Base-by-base conservation (phyloP, 2,888 invertebrate genomes). In the Troglohyphantes excavatus region DNA sequence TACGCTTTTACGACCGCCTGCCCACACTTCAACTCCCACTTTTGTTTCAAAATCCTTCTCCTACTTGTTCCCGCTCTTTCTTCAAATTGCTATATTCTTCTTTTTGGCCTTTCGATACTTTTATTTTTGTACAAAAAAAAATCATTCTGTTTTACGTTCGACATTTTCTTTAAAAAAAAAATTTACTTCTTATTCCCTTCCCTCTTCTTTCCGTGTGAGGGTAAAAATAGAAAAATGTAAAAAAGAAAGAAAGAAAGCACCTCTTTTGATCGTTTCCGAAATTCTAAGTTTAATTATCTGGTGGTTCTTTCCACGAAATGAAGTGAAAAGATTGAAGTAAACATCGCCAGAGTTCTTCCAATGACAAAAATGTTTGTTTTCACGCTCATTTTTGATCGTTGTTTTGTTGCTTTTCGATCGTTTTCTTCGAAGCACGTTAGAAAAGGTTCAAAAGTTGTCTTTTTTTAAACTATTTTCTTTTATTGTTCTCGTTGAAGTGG, bases 11-110 rank as follows among this genome's bases (percentile, higher is more conserved):
- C 72, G 39, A 72, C 61, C 82, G 43, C 26, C 70, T 59, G 82
- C 61, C 70, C 72, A 72, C 82, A 72, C 82, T 82, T 82, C 82
- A 72, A 63, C 82, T 82, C 70, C 82, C 23, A 82, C 72, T 82
- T 82, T 82, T 82, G 70, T 82, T 72, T 70, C 72, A 70, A 63
- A 82, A 82, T 61, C 33, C 61, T 76, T n/a, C n/a, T n/a, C 13
- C 9, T 39, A 29, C 46, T 27, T 39, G 17, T 46, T 82, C 39
- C 27, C 63, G 23, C 39, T 53, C 46, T 68, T 53, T 61, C 70
- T 82, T 59, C 70, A 82, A 70, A 70, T 82, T 72, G 61, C 81
- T 81, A 53, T 33, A 67, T 67, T 79, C 79, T 79, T 79, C 46
- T 67, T 68, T 33, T 68, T 72, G 39, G 29, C 21, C 70, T 72